These are phyloP conservation scores for Bombus superbus DNA, from an alignment of 1,140 invertebrate genomes.

Conservation along the genomic window DNA sequence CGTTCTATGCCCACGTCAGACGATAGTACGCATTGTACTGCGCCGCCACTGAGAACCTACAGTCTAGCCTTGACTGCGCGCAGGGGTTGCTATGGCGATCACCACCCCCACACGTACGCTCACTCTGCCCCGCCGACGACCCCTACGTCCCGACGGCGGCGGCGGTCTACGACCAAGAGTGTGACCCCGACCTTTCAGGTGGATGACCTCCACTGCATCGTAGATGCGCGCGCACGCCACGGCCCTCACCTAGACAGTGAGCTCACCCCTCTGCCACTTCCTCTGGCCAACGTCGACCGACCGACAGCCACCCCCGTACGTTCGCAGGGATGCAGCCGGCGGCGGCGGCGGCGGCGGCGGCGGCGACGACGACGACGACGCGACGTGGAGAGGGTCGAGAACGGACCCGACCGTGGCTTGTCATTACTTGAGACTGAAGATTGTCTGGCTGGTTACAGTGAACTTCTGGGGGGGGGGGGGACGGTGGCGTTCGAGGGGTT, in stretches of 20 bases:
- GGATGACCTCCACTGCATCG: slow-evolving; percentile 83
- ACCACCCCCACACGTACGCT: slow-evolving; percentile 61
- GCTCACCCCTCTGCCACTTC: not conserved
- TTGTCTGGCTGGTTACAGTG: slow-evolving; percentile 49
- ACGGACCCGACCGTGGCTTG: slow-evolving; percentile 36
- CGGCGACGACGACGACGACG: not conserved
- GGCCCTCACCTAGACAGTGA: slow-evolving; percentile 62
- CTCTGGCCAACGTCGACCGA: slow-evolving; percentile 26
- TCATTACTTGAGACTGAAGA: slow-evolving; percentile 53
- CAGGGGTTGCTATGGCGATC: slow-evolving; percentile 82
- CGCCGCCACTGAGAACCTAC: slow-evolving; percentile 68
- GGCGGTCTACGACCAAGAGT: slow-evolving; percentile 71
- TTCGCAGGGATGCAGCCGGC: slow-evolving; percentile 31
- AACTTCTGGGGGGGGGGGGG: slow-evolving; percentile 12
- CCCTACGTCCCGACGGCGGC: slow-evolving; percentile 47
- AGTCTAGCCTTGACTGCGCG: slow-evolving; percentile 82
- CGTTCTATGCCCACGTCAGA: slow-evolving; percentile 30
- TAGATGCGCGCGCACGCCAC: slow-evolving; percentile 72
- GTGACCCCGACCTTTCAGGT: slow-evolving; percentile 83
- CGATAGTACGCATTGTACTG: slow-evolving; percentile 57
- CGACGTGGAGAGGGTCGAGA: slow-evolving; percentile 47
- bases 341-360: not conserved
- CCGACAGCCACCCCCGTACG: slow-evolving; percentile 21
- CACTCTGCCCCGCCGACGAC: slow-evolving; percentile 43
- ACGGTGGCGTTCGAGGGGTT: not conserved